Evolutionary conservation across 2,797 vertebrate species (phyloP), one percentile per base, ranked within the genome.

Genomic region (Eptatretus atami): DNA sequence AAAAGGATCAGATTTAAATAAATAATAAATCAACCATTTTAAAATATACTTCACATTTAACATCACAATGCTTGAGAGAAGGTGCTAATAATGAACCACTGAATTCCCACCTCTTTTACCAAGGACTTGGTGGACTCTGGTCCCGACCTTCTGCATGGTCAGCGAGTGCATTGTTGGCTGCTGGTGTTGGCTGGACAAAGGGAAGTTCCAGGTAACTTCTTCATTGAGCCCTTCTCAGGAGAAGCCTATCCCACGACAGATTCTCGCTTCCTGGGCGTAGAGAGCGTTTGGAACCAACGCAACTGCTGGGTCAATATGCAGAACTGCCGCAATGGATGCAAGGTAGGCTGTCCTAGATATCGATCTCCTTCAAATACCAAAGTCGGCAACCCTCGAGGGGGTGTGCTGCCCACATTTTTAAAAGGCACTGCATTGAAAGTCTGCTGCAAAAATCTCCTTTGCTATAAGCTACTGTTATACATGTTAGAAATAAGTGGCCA

Each of bases 241-340:
- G 73, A 68, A 15, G 72, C 76, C 67, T 82, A 76, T 68, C 61
- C 69, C 63, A 78, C 79, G 3, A 64, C 13, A 0, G 71, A 80
- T 1, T 67, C 72, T 1, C 66, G 68, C 65, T 95, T 94, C 73
- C 78, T 90, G 68, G 88, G 85, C 13, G 76, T 98, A 0, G 90
- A 98, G 75, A 84, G 82, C 13, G 6, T 80, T 65, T 98, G 88
- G 90, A 90, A 93, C 73, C 73, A 86, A 44, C 72, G 67, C 65
- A 93, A 90, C 74, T 87, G 84, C 72, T 92, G 83, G 73, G 71
- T 83, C 67, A 93, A 93, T 74, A 83, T 84, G 80, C 85, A 95
- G 74, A 79, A 85, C 70, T 93, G 90, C 67, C 67, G 72, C 9
- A 71, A 71, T 0, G 77, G 77, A 71, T 87, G 84, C 69, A 70